These are phyloP conservation scores for Pyrgus malvae DNA, from an alignment of 2,888 invertebrate species.

Conservation along the genomic window DNA sequence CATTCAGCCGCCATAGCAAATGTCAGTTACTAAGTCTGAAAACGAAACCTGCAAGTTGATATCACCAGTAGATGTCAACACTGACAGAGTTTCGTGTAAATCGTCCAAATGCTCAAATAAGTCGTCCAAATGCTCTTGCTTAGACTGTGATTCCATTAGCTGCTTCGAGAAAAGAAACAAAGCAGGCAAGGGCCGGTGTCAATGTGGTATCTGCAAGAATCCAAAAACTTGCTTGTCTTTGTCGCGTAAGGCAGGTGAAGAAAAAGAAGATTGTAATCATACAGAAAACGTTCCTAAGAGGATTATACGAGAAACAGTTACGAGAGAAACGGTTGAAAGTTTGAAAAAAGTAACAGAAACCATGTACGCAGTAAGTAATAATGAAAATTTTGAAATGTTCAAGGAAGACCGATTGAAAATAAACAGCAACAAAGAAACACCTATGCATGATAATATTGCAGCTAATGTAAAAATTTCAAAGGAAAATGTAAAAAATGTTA, in stretches of 20 bases:
- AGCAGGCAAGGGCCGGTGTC: constrained; percentile 7
- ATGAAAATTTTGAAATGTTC: constrained; percentile 1
- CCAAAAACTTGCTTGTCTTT: background rate
- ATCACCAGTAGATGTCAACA: constrained; percentile 3
- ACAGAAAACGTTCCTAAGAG: constrained; percentile 8
- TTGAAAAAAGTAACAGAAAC: constrained; percentile 20
- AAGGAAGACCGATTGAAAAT: background rate
- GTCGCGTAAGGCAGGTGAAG: background rate
- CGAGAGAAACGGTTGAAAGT: constrained; percentile 20
- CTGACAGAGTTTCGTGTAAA: constrained; percentile 8
- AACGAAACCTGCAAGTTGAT: constrained; percentile 4
- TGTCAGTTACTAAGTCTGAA: constrained; percentile 8
- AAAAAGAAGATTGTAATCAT: background rate
- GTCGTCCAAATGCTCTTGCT: constrained; percentile 48
- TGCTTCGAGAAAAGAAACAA: constrained; percentile 43
- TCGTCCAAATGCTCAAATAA: constrained; percentile 37
- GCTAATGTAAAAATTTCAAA: background rate
- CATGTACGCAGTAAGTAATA: constrained; percentile 10
- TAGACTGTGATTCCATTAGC: constrained; percentile 43
- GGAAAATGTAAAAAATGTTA: background rate
- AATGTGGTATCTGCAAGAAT: constrained; percentile 5
- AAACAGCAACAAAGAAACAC: background rate
- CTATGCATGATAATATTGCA: background rate
- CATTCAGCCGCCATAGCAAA: background rate
- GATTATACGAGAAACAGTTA: constrained; percentile 15